Evolutionary conservation across 2,888 invertebrate genomes (phyloP).

Genomic region (Caenorhabditis sp.): DNA sequence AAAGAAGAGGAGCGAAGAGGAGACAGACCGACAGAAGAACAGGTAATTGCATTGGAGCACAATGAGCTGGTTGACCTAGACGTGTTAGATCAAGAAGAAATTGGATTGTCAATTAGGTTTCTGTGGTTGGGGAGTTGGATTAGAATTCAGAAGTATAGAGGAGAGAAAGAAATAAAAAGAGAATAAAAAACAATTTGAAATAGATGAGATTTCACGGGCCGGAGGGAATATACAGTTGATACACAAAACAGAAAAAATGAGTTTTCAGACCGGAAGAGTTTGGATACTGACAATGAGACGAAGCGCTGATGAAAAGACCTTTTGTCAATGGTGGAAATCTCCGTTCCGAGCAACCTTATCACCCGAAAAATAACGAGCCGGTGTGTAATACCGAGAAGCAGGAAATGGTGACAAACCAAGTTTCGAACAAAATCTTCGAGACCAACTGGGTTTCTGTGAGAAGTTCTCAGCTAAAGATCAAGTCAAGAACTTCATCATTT

Average conservation of each 20-base stretch:
- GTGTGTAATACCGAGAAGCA: not conserved
- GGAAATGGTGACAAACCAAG: constrained; percentile 20
- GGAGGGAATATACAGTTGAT: not conserved
- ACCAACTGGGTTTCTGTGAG: not conserved
- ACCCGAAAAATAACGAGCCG: not conserved
- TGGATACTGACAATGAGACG: no score
- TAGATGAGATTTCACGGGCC: not conserved
- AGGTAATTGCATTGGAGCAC: not conserved
- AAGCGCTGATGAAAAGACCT: not conserved
- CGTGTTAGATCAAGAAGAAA: not conserved
- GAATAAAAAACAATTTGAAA: not conserved
- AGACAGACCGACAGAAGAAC: not conserved
- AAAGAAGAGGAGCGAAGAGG: no score
- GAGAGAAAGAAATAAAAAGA: not conserved
- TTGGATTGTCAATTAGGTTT: not conserved
- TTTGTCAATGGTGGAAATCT: no score
- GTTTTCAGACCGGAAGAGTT: not conserved
- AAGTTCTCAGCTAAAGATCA: constrained; percentile 16
- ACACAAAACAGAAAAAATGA: not conserved
- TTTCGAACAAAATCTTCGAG: not conserved
- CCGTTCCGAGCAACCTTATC: not conserved
- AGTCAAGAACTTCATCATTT: constrained; percentile 29
- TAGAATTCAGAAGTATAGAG: no score
- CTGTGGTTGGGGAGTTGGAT: no score
- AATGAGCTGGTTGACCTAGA: constrained; percentile 1